Evolutionary conservation across 35 echinoderm and acorn worm genomes (phyloP).

Genomic region (Apostichopus japonicus): DNA sequence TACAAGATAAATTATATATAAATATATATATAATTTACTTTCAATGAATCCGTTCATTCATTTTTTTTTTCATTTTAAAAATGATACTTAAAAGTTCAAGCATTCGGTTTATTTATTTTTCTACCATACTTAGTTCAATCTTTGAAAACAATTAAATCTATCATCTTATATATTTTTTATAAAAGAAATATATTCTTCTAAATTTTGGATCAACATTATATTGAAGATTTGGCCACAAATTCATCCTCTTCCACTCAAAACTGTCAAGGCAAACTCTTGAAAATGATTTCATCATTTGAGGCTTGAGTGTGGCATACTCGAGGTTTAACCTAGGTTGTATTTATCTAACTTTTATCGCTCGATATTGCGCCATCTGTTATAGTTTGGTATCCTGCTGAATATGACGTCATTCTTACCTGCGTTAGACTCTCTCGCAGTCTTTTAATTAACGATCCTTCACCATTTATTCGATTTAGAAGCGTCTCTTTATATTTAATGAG

Average conservation of each 20-base stretch:
- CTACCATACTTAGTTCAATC: too few relatives aligned
- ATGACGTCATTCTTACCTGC: background rate
- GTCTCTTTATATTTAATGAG: too few relatives aligned
- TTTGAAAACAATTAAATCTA: too few relatives aligned
- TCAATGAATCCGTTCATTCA: background rate
- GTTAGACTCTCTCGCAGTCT: background rate
- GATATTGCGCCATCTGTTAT: background rate
- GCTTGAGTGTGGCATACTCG: background rate
- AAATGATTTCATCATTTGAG: too few relatives aligned
- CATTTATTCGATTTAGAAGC: too few relatives aligned
- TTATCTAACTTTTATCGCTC: background rate
- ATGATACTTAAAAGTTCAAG: conserved; percentile 8
- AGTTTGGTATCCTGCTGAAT: background rate
- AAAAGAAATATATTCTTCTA: too few relatives aligned
- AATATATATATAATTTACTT: background rate
- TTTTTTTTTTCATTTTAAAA: background rate
- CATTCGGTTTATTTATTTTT: background rate
- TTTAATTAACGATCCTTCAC: too few relatives aligned
- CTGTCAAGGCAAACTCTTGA: background rate
- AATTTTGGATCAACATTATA: background rate
- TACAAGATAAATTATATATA: background rate
- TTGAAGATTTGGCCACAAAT: background rate
- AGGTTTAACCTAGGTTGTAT: background rate
- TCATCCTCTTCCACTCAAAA: conserved; percentile 2
- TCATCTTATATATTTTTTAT: too few relatives aligned